Percentiles rank a stretch among this genome's conserved stretches.
Conservation (phyloP, 2,113 vertebrate genomes). For the Bombycilla garrulus region DNA sequence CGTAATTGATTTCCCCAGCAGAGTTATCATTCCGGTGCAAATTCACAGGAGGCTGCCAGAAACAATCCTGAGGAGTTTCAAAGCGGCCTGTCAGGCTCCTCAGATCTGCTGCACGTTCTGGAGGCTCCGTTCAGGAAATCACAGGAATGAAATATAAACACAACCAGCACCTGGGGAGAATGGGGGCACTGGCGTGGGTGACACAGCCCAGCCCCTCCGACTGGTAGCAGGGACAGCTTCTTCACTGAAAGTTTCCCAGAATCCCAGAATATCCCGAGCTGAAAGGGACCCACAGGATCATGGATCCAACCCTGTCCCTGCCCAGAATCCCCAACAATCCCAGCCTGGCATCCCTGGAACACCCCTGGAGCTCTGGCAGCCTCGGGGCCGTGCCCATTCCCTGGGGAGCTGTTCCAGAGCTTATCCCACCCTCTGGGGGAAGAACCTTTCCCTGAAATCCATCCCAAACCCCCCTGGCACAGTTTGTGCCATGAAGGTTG, state of each 20-base stretch:
- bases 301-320: not conserved
- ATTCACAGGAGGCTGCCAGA: not conserved
- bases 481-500: not conserved
- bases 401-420: not conserved
- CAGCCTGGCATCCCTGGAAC: not conserved
- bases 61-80: not conserved
- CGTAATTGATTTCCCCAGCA: constrained; percentile 15
- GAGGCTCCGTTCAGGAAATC: not conserved
- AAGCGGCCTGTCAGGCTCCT: not conserved
- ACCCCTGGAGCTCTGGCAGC: not conserved
- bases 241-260: not conserved
- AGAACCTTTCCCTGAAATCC: fast-evolving
- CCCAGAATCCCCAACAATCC: not conserved
- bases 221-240: fast-evolving
- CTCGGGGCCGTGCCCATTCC: not conserved
- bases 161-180: not conserved
- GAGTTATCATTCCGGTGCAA: not conserved
- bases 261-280: fast-evolving
- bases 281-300: not conserved
- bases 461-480: not conserved
- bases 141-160: fast-evolving
- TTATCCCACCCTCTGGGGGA: not conserved
- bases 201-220: not conserved
- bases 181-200: fast-evolving
- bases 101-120: not conserved